Percentiles rank a stretch among this genome's conserved stretches.
Conservation (phyloP, 2,888 invertebrate species). For the Sinopyrophorus schimmeli region DNA sequence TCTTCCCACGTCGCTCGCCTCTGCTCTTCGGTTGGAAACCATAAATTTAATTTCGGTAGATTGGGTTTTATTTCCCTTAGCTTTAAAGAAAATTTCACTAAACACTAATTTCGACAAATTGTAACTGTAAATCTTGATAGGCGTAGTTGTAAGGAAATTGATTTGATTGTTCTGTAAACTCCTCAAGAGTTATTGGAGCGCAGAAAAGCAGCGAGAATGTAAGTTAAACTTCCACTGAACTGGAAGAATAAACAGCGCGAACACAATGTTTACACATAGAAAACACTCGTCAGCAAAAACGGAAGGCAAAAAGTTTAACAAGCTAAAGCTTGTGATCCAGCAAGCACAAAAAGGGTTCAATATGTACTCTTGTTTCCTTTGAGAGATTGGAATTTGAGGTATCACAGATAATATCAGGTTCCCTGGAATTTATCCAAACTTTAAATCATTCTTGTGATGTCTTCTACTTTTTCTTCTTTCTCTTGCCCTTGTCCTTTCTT, state of each 20-base stretch:
- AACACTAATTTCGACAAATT: slow-evolving; percentile 11
- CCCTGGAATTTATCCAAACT: slow-evolving; percentile 10
- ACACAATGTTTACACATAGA: slow-evolving; percentile 50
- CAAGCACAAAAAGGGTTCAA: slow-evolving; percentile 21
- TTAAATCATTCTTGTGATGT: background rate
- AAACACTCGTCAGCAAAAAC: slow-evolving; percentile 52
- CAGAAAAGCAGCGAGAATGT: slow-evolving; percentile 24
- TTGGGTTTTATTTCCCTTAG: too few species aligned
- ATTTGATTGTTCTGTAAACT: slow-evolving; percentile 31
- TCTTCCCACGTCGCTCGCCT: too few species aligned
- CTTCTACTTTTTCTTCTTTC: background rate
- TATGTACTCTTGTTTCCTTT: slow-evolving; percentile 15
- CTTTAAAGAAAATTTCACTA: background rate
- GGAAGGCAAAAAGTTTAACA: slow-evolving; percentile 45
- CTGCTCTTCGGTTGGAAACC: too few species aligned
- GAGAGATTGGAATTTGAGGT: slow-evolving; percentile 18
- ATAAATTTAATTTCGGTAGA: too few species aligned
- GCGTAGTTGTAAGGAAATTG: slow-evolving; percentile 24
- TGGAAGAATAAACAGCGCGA: slow-evolving; percentile 50
- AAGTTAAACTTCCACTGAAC: slow-evolving; percentile 48
- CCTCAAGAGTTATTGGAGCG: slow-evolving; percentile 27
- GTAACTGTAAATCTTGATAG: slow-evolving; percentile 12
- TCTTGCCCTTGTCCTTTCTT: slow-evolving; percentile 1
- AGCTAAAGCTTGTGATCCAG: slow-evolving; percentile 35
- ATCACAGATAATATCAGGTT: slow-evolving; percentile 9